Conservation (phyloP, 2,888 invertebrate species). For the Protonemura montana region DNA sequence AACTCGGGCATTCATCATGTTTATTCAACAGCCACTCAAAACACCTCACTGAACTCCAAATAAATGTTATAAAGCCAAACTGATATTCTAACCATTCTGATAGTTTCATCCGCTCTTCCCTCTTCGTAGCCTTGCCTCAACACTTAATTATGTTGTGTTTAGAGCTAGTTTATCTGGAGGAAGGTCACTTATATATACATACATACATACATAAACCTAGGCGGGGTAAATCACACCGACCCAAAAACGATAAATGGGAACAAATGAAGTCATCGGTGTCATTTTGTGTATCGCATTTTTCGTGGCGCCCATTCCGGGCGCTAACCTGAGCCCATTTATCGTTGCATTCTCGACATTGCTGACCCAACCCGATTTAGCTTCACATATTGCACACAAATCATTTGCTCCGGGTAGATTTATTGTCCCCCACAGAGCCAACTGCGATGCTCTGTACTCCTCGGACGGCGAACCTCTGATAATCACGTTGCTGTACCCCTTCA, state of each 20-base stretch:
- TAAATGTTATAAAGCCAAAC: neutral
- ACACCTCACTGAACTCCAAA: neutral
- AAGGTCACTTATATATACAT: too few species aligned
- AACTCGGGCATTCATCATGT: neutral
- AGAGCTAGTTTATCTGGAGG: too few species aligned
- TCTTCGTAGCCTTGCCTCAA: too few species aligned
- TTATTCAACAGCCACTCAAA: neutral
- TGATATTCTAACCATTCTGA: too few species aligned
- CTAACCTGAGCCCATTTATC: neutral
- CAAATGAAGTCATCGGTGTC: neutral
- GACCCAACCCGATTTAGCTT: neutral
- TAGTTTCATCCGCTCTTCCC: too few species aligned
- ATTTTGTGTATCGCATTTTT: neutral
- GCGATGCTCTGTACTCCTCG: neutral
- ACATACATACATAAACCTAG: too few species aligned
- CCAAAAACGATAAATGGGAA: too few species aligned
- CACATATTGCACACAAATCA: slow-evolving; percentile 7
- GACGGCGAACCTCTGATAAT: neutral
- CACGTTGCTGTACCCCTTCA: too few species aligned
- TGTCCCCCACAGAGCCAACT: neutral
- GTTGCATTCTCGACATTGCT: neutral
- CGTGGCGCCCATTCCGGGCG: neutral
- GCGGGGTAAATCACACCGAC: too few species aligned
- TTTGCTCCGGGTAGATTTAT: neutral
- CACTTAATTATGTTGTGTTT: too few species aligned